phyloP scores from a whole-genome alignment of 2,797 vertebrate genomes.

The Esox lucius region DNA sequence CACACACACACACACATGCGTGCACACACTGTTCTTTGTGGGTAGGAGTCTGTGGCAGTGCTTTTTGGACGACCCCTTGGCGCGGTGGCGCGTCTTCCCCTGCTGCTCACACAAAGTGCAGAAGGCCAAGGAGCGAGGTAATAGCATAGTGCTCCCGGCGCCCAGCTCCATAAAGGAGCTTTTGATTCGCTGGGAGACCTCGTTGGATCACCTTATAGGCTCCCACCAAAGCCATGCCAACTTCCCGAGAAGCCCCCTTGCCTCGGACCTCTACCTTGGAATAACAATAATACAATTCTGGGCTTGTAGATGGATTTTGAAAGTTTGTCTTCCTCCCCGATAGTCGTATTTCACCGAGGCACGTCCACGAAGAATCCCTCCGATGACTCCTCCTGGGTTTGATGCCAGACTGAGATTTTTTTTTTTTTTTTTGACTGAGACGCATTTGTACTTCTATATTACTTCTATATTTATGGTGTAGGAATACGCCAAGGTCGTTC shows the following conservation, averaged over 20 bases:
- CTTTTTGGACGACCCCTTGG: conserved; percentile 16
- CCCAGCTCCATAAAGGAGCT: conserved; percentile 54
- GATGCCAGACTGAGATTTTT: background rate
- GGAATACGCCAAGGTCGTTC: conserved; percentile 53
- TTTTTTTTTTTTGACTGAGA: conserved; percentile 35
- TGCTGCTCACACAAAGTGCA: conserved; percentile 35
- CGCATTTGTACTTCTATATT: conserved; percentile 44
- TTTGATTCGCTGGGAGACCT: conserved; percentile 52
- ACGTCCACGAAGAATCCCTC: conserved; percentile 40
- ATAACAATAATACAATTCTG: conserved; percentile 49
- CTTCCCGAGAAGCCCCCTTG: conserved; percentile 23
- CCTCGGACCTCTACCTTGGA: conserved; percentile 27
- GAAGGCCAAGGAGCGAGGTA: conserved; percentile 27
- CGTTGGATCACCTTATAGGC: conserved; percentile 33
- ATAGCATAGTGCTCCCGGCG: conserved; percentile 18
- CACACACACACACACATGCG: conserved; percentile 14
- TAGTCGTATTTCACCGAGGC: conserved; percentile 44
- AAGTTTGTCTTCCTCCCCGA: conserved; percentile 43
- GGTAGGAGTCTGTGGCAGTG: conserved; percentile 4
- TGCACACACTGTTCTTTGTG: background rate
- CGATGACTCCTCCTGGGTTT: background rate
- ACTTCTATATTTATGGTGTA: conserved; percentile 55
- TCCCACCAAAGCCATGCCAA: conserved; percentile 49
- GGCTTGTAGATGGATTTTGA: conserved; percentile 43
- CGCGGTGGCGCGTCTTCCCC: conserved; percentile 1